Conservation (phyloP, 64 coral and sea anemone genomes). For the Dendrophyllia cribrosa region DNA sequence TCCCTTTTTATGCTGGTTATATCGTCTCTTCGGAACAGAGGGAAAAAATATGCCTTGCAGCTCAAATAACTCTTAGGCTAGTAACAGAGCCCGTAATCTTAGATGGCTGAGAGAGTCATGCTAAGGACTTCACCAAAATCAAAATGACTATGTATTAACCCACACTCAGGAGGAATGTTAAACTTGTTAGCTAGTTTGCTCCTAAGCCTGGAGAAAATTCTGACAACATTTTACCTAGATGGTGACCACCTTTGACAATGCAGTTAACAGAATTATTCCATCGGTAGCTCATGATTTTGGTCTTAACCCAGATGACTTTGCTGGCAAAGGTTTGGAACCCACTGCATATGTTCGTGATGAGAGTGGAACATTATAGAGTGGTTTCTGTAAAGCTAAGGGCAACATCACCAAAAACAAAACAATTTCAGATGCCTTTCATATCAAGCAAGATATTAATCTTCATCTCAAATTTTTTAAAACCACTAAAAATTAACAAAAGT, state of each 20-base stretch:
- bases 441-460: constrained; percentile 37
- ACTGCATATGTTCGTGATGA: constrained; percentile 38
- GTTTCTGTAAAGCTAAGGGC: constrained; percentile 37
- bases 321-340: neutral
- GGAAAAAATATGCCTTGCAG: too few species aligned
- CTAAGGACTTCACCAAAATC: constrained; percentile 30
- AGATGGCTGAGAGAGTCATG: constrained; percentile 11
- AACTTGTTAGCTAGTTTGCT: constrained; percentile 42
- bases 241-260: constrained; percentile 6
- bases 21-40: too few species aligned
- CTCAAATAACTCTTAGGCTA: too few species aligned
- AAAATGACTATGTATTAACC: constrained; percentile 46
- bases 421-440: constrained; percentile 23
- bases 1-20: too few species aligned
- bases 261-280: neutral
- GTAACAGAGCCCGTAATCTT: too few species aligned
- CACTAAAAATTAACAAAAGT: too few species aligned
- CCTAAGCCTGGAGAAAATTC: constrained; percentile 55
- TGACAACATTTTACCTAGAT: neutral
- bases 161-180: constrained; percentile 27
- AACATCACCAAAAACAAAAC: constrained; percentile 48
- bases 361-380: constrained; percentile 24
- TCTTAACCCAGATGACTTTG: neutral
- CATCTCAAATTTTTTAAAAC: neutral
- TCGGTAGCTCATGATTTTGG: constrained; percentile 1